phyloP scores from a whole-genome alignment of 2,888 invertebrate genomes.

The Euplexia lucipara region DNA sequence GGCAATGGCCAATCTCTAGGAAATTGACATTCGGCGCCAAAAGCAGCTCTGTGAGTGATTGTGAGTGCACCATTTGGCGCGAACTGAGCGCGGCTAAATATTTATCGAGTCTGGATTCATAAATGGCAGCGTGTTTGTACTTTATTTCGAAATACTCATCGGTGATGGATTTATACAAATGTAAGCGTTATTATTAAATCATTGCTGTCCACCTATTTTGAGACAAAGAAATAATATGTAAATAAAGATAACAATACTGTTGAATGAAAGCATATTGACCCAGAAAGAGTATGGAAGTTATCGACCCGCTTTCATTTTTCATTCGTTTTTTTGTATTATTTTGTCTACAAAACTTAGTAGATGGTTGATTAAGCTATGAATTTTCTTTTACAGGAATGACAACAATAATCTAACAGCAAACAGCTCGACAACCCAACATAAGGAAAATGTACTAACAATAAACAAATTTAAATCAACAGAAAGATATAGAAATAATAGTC shows the following conservation, averaged over 20 bases:
- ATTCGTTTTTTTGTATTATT: slow-evolving; percentile 5
- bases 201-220: slow-evolving; percentile 5
- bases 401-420: slow-evolving; percentile 17
- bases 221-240: slow-evolving; percentile 25
- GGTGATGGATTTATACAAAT: slow-evolving; percentile 40
- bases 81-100: slow-evolving; percentile 79
- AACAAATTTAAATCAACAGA: slow-evolving; percentile 33
- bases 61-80: slow-evolving; percentile 79
- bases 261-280: slow-evolving; percentile 25
- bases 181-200: slow-evolving; percentile 17
- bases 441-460: slow-evolving; percentile 34
- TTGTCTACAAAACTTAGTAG: slow-evolving; percentile 8
- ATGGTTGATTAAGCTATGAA: slow-evolving; percentile 27
- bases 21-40: slow-evolving; percentile 87
- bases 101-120: slow-evolving; percentile 78
- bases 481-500: slow-evolving; percentile 38
- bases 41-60: slow-evolving; percentile 79
- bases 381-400: slow-evolving; percentile 6
- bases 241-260: slow-evolving; percentile 33
- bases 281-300: slow-evolving; percentile 11
- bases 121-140: slow-evolving; percentile 72
- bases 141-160: slow-evolving; percentile 48
- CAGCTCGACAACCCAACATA: slow-evolving; percentile 16
- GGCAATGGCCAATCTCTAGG: slow-evolving; percentile 82
- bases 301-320: slow-evolving; percentile 4